Percentiles rank a stretch among this genome's conserved stretches.
Evolutionary conservation across 2,113 vertebrate genomes (phyloP).

Genomic region (Solenodon paradoxus): DNA sequence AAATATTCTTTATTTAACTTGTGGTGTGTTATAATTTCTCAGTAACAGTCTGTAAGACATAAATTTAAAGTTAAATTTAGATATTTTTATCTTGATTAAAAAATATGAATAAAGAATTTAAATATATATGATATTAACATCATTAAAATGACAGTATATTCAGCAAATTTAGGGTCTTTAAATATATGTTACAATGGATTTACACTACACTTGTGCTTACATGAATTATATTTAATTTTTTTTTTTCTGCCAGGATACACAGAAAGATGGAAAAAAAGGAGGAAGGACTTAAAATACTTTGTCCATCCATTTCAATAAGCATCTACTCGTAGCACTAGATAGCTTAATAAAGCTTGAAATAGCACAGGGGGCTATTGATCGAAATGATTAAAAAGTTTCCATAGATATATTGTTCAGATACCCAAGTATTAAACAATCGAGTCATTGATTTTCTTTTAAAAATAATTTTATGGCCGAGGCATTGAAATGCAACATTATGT

Average conservation of each 20-base stretch:
- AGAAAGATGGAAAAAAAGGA: not conserved
- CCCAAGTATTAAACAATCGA: not conserved
- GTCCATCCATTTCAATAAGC: not conserved
- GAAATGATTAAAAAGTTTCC: not conserved
- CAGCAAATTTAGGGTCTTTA: not conserved
- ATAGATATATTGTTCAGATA: not conserved
- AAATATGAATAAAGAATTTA: not conserved
- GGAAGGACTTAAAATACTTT: not conserved
- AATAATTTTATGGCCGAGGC: too few relatives aligned
- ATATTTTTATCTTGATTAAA: not conserved
- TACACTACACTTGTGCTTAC: not conserved
- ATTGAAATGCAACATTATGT: too few relatives aligned
- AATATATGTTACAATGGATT: not conserved
- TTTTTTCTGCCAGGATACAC: not conserved
- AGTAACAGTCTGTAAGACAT: not conserved
- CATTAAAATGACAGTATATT: not conserved
- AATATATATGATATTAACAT: not conserved
- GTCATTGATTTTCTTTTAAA: not conserved
- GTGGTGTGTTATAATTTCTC: not conserved
- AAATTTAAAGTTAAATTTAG: not conserved
- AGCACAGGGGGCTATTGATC: not conserved
- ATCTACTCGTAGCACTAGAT: not conserved
- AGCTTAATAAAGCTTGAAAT: not conserved
- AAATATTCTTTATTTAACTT: conserved; percentile 31
- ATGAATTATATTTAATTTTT: not conserved